Evolutionary conservation across 2,113 vertebrate species (phyloP).

Genomic region (Podarcis cretensis): DNA sequence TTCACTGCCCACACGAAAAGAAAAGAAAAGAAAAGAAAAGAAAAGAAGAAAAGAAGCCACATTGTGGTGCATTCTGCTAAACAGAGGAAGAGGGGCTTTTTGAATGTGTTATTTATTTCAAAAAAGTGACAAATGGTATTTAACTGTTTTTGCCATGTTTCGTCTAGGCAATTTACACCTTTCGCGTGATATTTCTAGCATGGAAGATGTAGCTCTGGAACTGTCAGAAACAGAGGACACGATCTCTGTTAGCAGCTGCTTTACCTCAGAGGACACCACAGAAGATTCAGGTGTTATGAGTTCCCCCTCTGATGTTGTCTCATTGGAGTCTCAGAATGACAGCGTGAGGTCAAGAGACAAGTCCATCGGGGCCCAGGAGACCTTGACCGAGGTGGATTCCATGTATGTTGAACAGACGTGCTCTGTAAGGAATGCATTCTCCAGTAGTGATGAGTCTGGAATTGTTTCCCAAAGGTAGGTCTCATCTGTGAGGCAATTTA

Average conservation of each 20-base stretch:
- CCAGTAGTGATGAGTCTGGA: conserved; percentile 71
- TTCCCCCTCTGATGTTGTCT: conserved; percentile 82
- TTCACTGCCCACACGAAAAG: background rate
- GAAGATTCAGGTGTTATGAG: conserved; percentile 86
- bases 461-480: conserved; percentile 68
- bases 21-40: background rate
- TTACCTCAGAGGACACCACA: conserved; percentile 84
- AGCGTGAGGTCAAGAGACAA: conserved; percentile 70
- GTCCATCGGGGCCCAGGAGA: conserved; percentile 67
- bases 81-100: background rate
- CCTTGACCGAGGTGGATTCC: conserved; percentile 49
- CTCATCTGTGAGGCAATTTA: background rate
- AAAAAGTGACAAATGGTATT: background rate
- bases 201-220: conserved; percentile 55
- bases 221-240: conserved; percentile 81
- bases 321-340: conserved; percentile 82
- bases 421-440: conserved; percentile 58
- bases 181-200: conserved; percentile 52
- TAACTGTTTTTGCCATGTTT: conserved; percentile 62
- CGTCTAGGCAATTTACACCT: conserved; percentile 80
- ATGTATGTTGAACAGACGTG: background rate
- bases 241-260: conserved; percentile 83
- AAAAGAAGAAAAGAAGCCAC: background rate
- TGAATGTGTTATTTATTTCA: background rate
- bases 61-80: background rate